Evolutionary conservation across 2,113 vertebrate species (phyloP).

Genomic region (Chamaea fasciata): DNA sequence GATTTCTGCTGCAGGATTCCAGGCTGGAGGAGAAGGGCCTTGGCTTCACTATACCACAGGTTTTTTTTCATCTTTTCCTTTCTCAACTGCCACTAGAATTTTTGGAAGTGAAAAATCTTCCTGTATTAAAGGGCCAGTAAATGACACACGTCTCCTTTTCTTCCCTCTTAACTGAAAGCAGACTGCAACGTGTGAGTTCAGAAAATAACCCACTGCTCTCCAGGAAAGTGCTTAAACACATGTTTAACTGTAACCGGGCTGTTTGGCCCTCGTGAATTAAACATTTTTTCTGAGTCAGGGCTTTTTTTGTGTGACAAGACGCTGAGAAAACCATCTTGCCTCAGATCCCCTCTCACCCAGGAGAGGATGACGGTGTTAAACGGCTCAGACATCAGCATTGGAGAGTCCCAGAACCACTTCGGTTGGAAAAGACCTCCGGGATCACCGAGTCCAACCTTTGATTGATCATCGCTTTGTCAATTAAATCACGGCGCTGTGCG

Average conservation of each 20-base stretch:
- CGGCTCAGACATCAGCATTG: not conserved
- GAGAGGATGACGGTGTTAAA: rapidly evolving
- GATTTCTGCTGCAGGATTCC: not conserved
- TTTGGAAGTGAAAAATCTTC: slow-evolving; percentile 9
- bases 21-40: not conserved
- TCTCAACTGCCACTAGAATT: not conserved
- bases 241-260: not conserved
- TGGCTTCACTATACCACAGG: not conserved
- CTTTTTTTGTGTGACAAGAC: not conserved
- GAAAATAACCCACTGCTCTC: not conserved
- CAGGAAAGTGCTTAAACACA: not conserved
- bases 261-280: not conserved
- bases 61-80: not conserved
- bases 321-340: not conserved
- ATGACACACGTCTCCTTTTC: slow-evolving; percentile 28
- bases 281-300: not conserved
- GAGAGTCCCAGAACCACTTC: not conserved
- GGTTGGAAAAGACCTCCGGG: not conserved
- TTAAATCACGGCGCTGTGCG: not conserved
- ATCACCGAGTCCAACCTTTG: not conserved
- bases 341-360: not conserved
- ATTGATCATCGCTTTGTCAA: not conserved
- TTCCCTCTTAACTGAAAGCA: not conserved
- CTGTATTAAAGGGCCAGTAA: slow-evolving; percentile 3
- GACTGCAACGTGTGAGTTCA: not conserved